Percentiles rank a stretch among this genome's conserved stretches.
Conservation (phyloP, 2,888 invertebrate species). For the Thelaira solivaga region DNA sequence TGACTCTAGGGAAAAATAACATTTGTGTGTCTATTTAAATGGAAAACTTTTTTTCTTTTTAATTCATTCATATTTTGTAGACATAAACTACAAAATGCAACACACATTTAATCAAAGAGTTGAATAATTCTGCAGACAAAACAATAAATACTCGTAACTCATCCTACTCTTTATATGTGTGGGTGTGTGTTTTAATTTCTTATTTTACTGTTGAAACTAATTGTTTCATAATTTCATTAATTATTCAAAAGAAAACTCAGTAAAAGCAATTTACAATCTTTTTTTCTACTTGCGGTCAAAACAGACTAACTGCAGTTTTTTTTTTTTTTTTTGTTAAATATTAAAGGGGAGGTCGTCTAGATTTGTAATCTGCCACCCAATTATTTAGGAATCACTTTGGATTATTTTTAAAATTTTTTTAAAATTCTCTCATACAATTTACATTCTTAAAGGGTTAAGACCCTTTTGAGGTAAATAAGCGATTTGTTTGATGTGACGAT, state of each 20-base stretch:
- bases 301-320: too few species aligned
- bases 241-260: background rate
- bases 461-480: too few species aligned
- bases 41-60: slow-evolving; percentile 15
- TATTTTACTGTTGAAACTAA: slow-evolving; percentile 16
- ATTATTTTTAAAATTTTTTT: too few species aligned
- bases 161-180: background rate
- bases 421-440: too few species aligned
- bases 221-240: slow-evolving; percentile 29
- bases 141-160: background rate
- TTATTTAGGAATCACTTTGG: too few species aligned
- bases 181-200: slow-evolving; percentile 34
- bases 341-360: too few species aligned
- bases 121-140: background rate
- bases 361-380: too few species aligned
- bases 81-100: slow-evolving; percentile 5
- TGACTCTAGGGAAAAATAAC: slow-evolving; percentile 50
- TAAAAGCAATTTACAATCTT: too few species aligned
- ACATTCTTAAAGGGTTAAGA: too few species aligned
- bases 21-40: slow-evolving; percentile 47
- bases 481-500: too few species aligned
- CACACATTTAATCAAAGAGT: background rate
- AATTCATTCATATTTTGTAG: background rate
- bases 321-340: too few species aligned
- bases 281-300: too few species aligned